Evolutionary conservation across 2,113 vertebrate genomes (phyloP).

Genomic region (Procavia capensis): DNA sequence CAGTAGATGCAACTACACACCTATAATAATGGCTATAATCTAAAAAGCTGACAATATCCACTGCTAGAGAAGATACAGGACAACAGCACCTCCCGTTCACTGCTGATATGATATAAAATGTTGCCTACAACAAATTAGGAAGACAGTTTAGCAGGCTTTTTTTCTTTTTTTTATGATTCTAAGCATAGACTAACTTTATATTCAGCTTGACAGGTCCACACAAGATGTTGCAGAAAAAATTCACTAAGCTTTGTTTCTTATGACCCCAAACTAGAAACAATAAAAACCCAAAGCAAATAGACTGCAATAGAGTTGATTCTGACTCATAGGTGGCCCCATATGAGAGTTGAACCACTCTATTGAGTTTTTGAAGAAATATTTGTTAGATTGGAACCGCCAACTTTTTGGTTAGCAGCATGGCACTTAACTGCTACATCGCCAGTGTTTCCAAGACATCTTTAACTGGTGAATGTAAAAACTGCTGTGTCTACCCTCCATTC

Average conservation of each 20-base stretch:
- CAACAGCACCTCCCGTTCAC: neutral
- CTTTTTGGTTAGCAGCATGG: too few species aligned
- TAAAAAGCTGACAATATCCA: neutral
- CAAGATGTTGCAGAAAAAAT: neutral
- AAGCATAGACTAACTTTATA: neutral
- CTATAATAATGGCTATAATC: neutral
- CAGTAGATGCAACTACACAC: neutral
- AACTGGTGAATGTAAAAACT: too few species aligned
- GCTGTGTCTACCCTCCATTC: too few species aligned
- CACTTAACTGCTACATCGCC: too few species aligned
- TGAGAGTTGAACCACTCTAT: too few species aligned
- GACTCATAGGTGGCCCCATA: too few species aligned
- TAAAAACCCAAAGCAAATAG: too few species aligned
- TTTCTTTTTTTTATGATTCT: neutral
- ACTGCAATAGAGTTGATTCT: too few species aligned
- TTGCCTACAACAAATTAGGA: neutral
- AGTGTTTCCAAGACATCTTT: too few species aligned
- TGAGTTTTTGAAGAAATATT: too few species aligned
- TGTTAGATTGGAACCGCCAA: too few species aligned
- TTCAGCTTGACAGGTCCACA: neutral
- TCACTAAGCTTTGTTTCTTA: neutral
- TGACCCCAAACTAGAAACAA: too few species aligned
- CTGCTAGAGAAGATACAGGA: neutral
- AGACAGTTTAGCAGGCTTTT: neutral
- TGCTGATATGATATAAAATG: neutral